Evolutionary conservation across 2,113 vertebrate species (phyloP).

Genomic region (Setophaga kirtlandii): DNA sequence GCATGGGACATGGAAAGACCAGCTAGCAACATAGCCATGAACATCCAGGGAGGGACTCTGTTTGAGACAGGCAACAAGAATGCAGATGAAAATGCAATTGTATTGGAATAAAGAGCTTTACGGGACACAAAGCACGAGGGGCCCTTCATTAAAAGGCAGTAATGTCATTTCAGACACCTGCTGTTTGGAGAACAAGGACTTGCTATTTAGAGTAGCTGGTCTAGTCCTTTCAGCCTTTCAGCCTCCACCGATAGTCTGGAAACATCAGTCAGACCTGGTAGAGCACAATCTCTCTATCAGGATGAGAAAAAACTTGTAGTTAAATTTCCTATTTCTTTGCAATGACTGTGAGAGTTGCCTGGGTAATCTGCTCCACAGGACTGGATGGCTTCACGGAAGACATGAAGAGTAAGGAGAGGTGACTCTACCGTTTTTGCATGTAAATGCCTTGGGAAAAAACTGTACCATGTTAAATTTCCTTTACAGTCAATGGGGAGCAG

Average conservation of each 20-base stretch:
- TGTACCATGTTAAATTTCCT: neutral
- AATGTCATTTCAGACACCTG: neutral
- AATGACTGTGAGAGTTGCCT: neutral
- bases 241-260: neutral
- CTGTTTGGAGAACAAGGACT: neutral
- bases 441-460: neutral
- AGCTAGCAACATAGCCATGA: neutral
- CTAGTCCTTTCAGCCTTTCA: neutral
- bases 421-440: neutral
- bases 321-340: neutral
- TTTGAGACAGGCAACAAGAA: neutral
- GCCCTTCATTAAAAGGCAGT: neutral
- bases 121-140: neutral
- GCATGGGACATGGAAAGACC: neutral
- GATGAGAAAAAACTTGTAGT: neutral
- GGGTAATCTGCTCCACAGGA: neutral
- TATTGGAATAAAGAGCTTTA: neutral
- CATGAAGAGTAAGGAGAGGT: neutral
- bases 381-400: neutral
- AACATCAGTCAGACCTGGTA: neutral
- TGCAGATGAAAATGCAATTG: neutral
- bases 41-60: accelerated
- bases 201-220: neutral
- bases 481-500: neutral
- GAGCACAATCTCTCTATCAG: neutral